Percentiles rank a stretch among this genome's conserved stretches.
These are phyloP conservation scores for Leucophenga varia DNA, from an alignment of 1,140 invertebrate genomes.

Conservation along the genomic window DNA sequence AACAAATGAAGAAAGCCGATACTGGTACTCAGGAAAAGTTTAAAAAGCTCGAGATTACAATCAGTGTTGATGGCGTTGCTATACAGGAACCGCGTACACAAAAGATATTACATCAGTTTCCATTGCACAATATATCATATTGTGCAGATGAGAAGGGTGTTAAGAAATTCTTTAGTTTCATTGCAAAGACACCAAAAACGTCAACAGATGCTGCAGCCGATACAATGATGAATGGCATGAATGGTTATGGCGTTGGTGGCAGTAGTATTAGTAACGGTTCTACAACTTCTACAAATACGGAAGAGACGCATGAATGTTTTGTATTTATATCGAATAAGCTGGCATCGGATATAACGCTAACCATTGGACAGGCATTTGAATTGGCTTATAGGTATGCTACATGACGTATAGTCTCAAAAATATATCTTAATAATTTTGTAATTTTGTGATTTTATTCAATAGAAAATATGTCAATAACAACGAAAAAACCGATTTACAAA, in stretches of 20 bases:
- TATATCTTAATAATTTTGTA: not conserved
- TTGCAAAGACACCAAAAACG: constrained; percentile 79
- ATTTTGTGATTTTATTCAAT: not conserved
- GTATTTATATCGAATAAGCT: constrained; percentile 96
- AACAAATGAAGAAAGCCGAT: constrained; percentile 91
- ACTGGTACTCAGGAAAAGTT: constrained; percentile 76
- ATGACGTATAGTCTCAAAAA: not conserved
- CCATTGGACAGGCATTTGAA: constrained; percentile 96
- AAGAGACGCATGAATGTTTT: constrained; percentile 89
- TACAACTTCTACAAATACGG: constrained; percentile 28
- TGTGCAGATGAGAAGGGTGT: constrained; percentile 98
- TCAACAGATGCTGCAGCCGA: constrained; percentile 56
- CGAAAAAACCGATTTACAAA: constrained; percentile 60
- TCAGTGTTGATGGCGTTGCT: constrained; percentile 93
- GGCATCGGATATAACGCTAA: constrained; percentile 94
- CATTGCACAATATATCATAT: constrained; percentile 95
- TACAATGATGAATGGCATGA: constrained; percentile 30
- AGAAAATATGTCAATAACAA: constrained; percentile 51
- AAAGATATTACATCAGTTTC: constrained; percentile 89
- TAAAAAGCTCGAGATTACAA: constrained; percentile 90
- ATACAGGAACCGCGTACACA: constrained; percentile 77
- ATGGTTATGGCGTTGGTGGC: constrained; percentile 20
- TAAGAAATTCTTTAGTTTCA: constrained; percentile 95
- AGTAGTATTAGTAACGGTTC: constrained; percentile 3
- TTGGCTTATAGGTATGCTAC: constrained; percentile 78